Evolutionary conservation across 1,140 invertebrate species (phyloP).

Genomic region (Triops cancriformis): DNA sequence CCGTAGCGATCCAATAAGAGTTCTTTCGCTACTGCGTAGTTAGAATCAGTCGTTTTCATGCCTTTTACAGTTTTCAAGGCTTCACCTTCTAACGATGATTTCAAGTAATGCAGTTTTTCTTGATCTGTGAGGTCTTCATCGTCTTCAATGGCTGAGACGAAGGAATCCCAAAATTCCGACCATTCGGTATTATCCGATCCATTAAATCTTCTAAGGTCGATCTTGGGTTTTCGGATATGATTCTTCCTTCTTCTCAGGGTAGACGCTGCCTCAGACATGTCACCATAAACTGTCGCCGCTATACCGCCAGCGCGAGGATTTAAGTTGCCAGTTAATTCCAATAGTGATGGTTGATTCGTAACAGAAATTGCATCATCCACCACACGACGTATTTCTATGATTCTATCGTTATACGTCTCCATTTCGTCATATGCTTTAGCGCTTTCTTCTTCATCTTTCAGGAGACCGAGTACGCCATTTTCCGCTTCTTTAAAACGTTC

Average conservation of each 20-base stretch:
- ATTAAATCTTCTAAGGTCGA: neutral
- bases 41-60: slow-evolving; percentile 9
- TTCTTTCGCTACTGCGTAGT: slow-evolving; percentile 14
- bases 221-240: neutral
- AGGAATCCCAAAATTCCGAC: no score
- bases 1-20: neutral
- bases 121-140: no score
- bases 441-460: neutral
- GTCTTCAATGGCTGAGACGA: no score
- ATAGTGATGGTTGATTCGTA: neutral
- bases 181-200: no score
- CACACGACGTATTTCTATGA: neutral
- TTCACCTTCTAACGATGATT: neutral
- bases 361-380: neutral
- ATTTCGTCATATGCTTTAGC: neutral
- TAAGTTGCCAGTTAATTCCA: no score
- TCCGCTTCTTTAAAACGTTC: neutral
- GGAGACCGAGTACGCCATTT: neutral
- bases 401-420: neutral
- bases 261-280: neutral
- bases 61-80: neutral
- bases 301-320: neutral
- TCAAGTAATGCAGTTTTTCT: no score
- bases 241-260: neutral
- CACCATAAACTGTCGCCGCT: neutral